phyloP scores from a whole-genome alignment of 2,888 invertebrate genomes.

The Acanthopleura granulata region DNA sequence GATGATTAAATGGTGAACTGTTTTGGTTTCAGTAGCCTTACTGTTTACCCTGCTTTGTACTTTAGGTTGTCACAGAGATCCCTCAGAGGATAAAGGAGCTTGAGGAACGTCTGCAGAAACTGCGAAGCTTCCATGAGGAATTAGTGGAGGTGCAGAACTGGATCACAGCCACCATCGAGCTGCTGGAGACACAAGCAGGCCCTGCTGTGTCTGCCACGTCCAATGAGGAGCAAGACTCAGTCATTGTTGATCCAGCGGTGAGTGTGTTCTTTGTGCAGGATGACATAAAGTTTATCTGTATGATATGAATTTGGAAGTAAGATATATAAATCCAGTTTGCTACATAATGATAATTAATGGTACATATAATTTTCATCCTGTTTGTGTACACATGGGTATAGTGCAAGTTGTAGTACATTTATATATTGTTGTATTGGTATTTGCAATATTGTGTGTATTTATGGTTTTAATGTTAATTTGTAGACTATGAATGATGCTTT shows the following conservation, averaged over 20 bases:
- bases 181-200: conserved; percentile 54
- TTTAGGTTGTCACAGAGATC: conserved; percentile 51
- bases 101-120: conserved; percentile 47
- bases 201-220: conserved; percentile 60
- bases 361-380: too few relatives aligned
- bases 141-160: conserved; percentile 57
- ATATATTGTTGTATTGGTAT: background rate
- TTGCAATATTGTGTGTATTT: background rate
- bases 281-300: too few relatives aligned
- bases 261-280: background rate
- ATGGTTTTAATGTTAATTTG: conserved; percentile 20
- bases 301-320: too few relatives aligned
- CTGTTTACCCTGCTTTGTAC: background rate
- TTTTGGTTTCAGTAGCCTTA: background rate
- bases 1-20: too few relatives aligned
- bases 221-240: conserved; percentile 50
- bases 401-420: too few relatives aligned
- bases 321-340: too few relatives aligned
- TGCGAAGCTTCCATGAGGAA: conserved; percentile 52
- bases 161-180: conserved; percentile 53
- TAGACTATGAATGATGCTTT: conserved; percentile 61
- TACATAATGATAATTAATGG: too few relatives aligned
- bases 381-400: too few relatives aligned
- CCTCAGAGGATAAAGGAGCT: conserved; percentile 48
- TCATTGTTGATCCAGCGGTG: conserved; percentile 59